phyloP scores from a whole-genome alignment of 2,888 invertebrate species.

The Melieria omissa region DNA sequence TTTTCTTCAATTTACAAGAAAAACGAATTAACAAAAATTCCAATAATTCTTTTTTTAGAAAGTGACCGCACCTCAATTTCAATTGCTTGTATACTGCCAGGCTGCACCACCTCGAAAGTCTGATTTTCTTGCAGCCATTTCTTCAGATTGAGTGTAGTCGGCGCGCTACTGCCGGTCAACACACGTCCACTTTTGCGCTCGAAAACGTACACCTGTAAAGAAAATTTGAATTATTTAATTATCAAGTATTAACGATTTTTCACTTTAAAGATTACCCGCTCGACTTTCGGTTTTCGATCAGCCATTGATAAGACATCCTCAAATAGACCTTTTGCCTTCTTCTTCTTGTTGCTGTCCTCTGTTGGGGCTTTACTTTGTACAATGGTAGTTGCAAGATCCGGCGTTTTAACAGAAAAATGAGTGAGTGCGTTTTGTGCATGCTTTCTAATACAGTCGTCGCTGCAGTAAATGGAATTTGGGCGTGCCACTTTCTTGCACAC shows the following conservation, averaged over 20 bases:
- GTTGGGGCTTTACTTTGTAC: constrained; percentile 39
- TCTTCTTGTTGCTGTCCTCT: constrained; percentile 56
- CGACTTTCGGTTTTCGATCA: constrained; percentile 60
- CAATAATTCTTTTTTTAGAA: background rate
- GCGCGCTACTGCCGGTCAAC: constrained; percentile 83
- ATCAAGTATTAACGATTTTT: background rate
- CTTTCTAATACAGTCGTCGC: constrained; percentile 85
- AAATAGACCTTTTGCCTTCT: constrained; percentile 62
- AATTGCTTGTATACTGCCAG: constrained; percentile 69
- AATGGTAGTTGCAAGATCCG: constrained; percentile 45
- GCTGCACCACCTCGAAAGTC: constrained; percentile 84
- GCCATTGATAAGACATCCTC: constrained; percentile 63
- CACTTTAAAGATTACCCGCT: constrained; percentile 53
- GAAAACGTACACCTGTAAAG: constrained; percentile 76
- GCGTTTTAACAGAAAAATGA: constrained; percentile 46
- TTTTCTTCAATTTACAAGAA: constrained; percentile 46
- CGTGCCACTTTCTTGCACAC: constrained; percentile 80
- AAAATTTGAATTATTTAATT: background rate
- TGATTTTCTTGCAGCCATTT: constrained; percentile 89
- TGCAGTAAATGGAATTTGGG: constrained; percentile 89
- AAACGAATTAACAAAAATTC: too few relatives aligned
- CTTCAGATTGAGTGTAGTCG: constrained; percentile 81
- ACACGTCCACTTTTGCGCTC: constrained; percentile 82
- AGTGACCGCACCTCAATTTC: constrained; percentile 56
- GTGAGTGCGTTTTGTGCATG: constrained; percentile 79